Base-by-base conservation (phyloP, 2,888 invertebrate genomes). In the Oegoconia quadripuncta region DNA sequence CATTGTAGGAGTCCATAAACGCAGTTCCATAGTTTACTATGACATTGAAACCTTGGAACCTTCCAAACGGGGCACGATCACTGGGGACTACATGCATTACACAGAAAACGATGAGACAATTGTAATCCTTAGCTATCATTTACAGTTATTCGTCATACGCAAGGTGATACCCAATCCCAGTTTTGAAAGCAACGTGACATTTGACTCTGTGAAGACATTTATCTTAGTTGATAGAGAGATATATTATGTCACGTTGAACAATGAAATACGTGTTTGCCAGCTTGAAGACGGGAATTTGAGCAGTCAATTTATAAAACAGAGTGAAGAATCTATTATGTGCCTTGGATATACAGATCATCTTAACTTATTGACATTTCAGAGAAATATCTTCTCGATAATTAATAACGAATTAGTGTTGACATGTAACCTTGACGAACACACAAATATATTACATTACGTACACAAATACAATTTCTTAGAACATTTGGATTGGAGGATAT, bases 401-500 rank as follows among this genome's bases (percentile, higher is more conserved):
- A 52, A 52, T 1, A 52, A 55, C 0, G 40, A 61, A 0, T 31
- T 70, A 0, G 39, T 55, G 0, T 56, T 58, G 1, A 39, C 39
- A 1, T 59, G 62, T 16, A 34, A 52, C 0, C 32, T 81, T 0
- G 62, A 62, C 7, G 46, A 55, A 0, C 47, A 59, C 2, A 44
- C 47, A 0, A 77, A 77, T 35, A 37, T 79, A 1, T 39, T 68
- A 0, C 62, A 71, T 22, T 47, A 52, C 2, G 35, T 68, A 8
- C 50, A 53, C 1, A 50, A 57, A 22, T 78, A 67, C 32, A 71
- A 77, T 20, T 67, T 83, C 15, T 23, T 84, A 1, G 78, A 76
- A n/a, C 55, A 59, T 1, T 33, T 84, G 1, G 77, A 84, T 13
- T 82, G 82, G 81, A 35, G 70, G 1, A 50, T 74, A 0, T 77